A percentile compares a stretch with the other conserved stretches of the same genome.
phyloP scores from a whole-genome alignment of 2,797 vertebrate genomes.

The Streptopelia turtur region DNA sequence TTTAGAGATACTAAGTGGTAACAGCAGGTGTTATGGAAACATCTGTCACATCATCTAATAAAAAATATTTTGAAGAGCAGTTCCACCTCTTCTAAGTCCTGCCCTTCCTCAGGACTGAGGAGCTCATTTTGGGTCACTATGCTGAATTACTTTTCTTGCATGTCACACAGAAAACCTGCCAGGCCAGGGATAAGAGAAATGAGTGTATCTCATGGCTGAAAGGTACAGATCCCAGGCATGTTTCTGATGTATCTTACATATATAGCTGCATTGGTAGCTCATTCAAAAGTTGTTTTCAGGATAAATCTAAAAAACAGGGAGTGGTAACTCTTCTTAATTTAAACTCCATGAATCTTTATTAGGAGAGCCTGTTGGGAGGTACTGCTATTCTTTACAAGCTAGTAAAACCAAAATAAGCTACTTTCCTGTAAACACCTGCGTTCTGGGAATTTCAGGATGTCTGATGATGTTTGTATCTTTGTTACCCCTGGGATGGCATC shows the following conservation, averaged over 20 bases:
- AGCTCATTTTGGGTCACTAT: not conserved
- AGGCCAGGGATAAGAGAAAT: not conserved
- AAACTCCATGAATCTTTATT: not conserved
- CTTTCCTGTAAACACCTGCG: not conserved
- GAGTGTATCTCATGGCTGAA: accelerated
- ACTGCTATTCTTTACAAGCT: not conserved
- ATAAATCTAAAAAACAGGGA: not conserved
- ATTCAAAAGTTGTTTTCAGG: not conserved
- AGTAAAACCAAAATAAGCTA: not conserved
- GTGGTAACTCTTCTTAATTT: not conserved
- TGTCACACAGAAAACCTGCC: not conserved
- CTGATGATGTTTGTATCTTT: not conserved
- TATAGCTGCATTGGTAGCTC: not conserved
- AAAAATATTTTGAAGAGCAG: not conserved
- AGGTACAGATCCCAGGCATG: accelerated
- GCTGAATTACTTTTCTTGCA: not conserved
- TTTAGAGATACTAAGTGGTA: not conserved
- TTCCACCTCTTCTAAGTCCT: not conserved
- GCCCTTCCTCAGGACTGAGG: not conserved
- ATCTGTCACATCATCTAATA: not conserved
- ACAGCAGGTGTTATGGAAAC: not conserved
- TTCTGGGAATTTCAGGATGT: not conserved
- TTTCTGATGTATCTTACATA: not conserved
- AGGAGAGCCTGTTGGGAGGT: not conserved
- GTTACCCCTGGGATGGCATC: not conserved